These are phyloP conservation scores for Athalia circularis DNA, from an alignment of 2,888 invertebrate species.

Conservation along the genomic window DNA sequence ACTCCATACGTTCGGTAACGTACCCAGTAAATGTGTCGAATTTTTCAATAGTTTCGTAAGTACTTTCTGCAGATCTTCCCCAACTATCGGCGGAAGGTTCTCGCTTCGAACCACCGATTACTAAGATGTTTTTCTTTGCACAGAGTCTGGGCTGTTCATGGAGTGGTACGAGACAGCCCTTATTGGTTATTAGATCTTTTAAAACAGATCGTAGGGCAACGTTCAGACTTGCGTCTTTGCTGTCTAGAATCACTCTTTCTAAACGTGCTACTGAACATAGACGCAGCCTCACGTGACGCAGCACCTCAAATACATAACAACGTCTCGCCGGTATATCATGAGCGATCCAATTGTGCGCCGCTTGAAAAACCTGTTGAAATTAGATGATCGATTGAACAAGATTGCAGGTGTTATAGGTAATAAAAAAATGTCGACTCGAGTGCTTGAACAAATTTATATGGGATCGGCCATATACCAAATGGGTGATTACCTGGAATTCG, in stretches of 20 bases:
- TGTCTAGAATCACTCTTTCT: constrained; percentile 85
- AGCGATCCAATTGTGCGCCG: constrained; percentile 91
- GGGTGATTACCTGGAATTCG: constrained; percentile 84
- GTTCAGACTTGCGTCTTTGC: constrained; percentile 87
- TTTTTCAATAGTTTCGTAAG: constrained; percentile 88
- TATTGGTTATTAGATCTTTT: constrained; percentile 85
- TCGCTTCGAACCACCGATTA: constrained; percentile 92
- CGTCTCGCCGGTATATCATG: constrained; percentile 86
- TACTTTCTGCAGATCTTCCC: constrained; percentile 86
- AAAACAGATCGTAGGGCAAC: constrained; percentile 87
- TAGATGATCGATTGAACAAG: too few relatives aligned
- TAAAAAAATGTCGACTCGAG: neutral
- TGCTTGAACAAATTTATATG: constrained; percentile 1
- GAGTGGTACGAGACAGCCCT: constrained; percentile 86
- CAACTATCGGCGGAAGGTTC: constrained; percentile 83
- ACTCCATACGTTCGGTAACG: neutral
- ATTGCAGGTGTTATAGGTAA: neutral
- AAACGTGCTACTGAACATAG: constrained; percentile 88
- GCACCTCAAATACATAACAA: constrained; percentile 89
- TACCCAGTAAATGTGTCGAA: constrained; percentile 86
- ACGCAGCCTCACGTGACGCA: constrained; percentile 88
- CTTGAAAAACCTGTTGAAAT: constrained; percentile 82
- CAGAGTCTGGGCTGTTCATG: constrained; percentile 87
- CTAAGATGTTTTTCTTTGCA: constrained; percentile 90
- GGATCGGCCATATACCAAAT: constrained; percentile 5